Base-by-base conservation (phyloP, 2,888 invertebrate genomes). In the Mimas tiliae region DNA sequence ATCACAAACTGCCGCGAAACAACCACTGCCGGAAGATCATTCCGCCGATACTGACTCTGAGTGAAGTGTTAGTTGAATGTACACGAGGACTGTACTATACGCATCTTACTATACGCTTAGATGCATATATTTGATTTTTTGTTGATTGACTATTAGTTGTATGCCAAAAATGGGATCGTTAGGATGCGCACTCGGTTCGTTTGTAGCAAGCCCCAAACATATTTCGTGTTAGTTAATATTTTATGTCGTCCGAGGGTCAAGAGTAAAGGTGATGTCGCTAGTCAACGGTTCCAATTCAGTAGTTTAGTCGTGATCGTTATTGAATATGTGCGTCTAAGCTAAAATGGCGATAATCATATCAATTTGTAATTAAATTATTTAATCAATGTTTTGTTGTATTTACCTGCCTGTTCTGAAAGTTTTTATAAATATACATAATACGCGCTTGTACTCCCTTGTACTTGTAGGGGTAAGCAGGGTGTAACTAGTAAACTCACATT, bases 221-320 rank as follows among this genome's bases (percentile, higher is more conserved):
- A 38, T 58, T 58, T 42, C 42, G 12, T 58, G 58, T 58, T 58
- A 58, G 58, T 42, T 42, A 42, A 58, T 58, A 38, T 55, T 55
- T 42, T 16, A 38, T 55, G 34, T 55, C 55, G 42, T 42, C 12
- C 19, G 6, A 19, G 42, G 19, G 12, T 12, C 12, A 11, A 38
- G 12, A 38, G 12, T 16, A 38, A 38, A 12, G 11, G 19, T 58
- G 19, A 38, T 58, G 58, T 19, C 19, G 42, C 42, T 19, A 11
- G 4, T 21, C 12, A 58, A 42, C 58, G 58, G 19, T 58, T 16
- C 38, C 19, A 12, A 19, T 38, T 19, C 16, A 42, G 16, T 58
- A 58, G 58, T 38, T 42, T 42, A 42, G 58, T 42, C 42, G 58
- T 19, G 58, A 58, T 58, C 4, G 1, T 55, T 11, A 42, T 19